These are phyloP conservation scores for Onychorhynchus coronatus DNA, from an alignment of 2,113 vertebrate species.

Conservation along the genomic window DNA sequence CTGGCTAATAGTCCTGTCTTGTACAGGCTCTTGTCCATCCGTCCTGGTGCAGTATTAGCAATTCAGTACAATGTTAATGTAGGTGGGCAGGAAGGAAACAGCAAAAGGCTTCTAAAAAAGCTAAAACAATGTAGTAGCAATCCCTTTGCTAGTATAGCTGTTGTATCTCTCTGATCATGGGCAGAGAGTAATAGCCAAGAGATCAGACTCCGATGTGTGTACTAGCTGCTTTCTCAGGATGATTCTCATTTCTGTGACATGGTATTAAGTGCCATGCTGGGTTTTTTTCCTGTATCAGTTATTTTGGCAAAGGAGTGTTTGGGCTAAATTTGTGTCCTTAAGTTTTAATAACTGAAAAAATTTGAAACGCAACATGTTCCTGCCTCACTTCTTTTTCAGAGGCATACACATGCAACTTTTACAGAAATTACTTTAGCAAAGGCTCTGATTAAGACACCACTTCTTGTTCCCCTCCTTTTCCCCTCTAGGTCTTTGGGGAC, in stretches of 20 bases:
- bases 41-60: neutral
- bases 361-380: neutral
- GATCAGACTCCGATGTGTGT: neutral
- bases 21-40: accelerated
- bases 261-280: neutral
- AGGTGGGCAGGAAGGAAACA: neutral
- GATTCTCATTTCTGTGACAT: neutral
- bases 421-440: neutral
- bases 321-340: neutral
- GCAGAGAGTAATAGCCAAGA: neutral
- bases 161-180: neutral
- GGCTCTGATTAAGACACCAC: neutral
- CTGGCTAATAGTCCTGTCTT: neutral
- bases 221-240: neutral
- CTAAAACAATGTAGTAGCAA: neutral
- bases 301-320: neutral
- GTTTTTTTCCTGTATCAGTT: neutral
- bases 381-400: neutral
- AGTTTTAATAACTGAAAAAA: neutral
- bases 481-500: neutral
- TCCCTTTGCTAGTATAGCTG: neutral
- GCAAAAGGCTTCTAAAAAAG: neutral
- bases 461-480: neutral
- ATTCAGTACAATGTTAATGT: neutral
- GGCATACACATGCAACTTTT: neutral